phyloP scores from a whole-genome alignment of 2,797 vertebrate genomes.

The Australoheros facetus region DNA sequence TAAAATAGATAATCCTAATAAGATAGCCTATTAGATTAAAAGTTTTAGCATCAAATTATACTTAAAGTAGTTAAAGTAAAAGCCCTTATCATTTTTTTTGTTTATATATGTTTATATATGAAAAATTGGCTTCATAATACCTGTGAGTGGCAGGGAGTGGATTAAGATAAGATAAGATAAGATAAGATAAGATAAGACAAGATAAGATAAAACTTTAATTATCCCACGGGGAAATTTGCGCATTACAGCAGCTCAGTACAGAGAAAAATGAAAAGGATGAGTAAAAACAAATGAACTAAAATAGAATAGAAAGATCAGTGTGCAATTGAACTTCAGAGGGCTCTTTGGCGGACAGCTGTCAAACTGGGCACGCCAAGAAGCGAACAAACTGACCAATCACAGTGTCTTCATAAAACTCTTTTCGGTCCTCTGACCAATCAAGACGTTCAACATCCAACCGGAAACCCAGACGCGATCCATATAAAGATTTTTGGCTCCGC shows the following conservation, averaged over 20 bases:
- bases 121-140: neutral
- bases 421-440: constrained; percentile 1
- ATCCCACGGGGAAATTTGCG: too few species aligned
- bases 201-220: too few species aligned
- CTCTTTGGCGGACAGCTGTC: constrained; percentile 4
- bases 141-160: neutral
- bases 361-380: neutral
- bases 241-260: too few species aligned
- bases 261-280: too few species aligned
- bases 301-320: neutral
- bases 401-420: rapidly evolving
- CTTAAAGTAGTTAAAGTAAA: neutral
- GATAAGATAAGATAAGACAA: too few species aligned
- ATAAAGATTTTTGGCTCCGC: neutral
- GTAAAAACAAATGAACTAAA: too few species aligned
- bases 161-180: neutral
- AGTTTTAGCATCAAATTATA: too few species aligned
- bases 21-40: too few species aligned
- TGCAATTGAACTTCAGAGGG: neutral
- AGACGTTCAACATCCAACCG: neutral
- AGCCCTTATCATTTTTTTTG: neutral
- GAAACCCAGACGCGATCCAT: neutral
- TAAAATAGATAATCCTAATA: too few species aligned
- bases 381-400: constrained; percentile 12
- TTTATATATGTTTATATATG: neutral